Evolutionary conservation across 1,140 invertebrate species (phyloP).

Genomic region (Stenopsyche tienmushanensis): DNA sequence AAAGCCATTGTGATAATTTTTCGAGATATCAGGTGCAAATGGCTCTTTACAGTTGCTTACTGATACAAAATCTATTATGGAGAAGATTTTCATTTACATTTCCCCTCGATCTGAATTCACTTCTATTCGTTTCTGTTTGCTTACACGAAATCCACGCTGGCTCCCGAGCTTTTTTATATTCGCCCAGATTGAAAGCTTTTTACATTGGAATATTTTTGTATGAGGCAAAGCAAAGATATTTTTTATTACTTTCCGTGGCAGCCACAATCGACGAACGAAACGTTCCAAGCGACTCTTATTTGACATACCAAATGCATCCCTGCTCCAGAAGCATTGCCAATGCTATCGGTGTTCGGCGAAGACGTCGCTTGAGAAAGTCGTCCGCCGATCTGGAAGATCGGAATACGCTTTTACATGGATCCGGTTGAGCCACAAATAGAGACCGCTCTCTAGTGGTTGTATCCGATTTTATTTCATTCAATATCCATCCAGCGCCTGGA

Average conservation of each 20-base stretch:
- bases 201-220: slow-evolving; percentile 37
- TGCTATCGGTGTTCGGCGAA: neutral
- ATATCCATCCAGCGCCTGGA: slow-evolving; percentile 4
- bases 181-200: slow-evolving; percentile 39
- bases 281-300: neutral
- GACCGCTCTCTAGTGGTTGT: slow-evolving; percentile 21
- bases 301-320: slow-evolving; percentile 2
- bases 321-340: no score
- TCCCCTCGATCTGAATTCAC: slow-evolving; percentile 32
- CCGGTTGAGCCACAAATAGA: slow-evolving; percentile 25
- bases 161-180: slow-evolving; percentile 27
- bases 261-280: no score
- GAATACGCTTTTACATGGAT: slow-evolving; percentile 13
- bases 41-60: neutral
- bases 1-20: slow-evolving; percentile 6
- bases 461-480: slow-evolving; percentile 39
- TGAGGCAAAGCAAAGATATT: slow-evolving; percentile 17
- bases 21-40: slow-evolving; percentile 38
- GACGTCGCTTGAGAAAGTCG: neutral
- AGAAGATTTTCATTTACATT: slow-evolving; percentile 42
- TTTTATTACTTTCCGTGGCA: no score
- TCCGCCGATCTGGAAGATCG: neutral
- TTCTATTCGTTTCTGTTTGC: slow-evolving; percentile 34
- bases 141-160: slow-evolving; percentile 27
- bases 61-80: slow-evolving; percentile 33